Conservation (phyloP, 1,140 invertebrate species). For the Forficula auricularia region DNA sequence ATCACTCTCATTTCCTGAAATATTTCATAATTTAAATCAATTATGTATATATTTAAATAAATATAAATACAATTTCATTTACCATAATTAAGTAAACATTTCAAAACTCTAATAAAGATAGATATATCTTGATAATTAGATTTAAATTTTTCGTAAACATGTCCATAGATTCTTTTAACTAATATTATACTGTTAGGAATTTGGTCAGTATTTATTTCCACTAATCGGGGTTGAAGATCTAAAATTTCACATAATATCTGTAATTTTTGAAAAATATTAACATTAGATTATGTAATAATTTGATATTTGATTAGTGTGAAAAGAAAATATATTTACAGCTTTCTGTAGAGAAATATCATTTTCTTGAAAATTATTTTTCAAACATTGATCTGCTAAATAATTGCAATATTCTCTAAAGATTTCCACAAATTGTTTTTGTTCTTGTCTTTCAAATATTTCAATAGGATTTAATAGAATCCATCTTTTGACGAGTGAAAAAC, state of each 20-base stretch:
- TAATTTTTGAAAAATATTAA: constrained; percentile 1
- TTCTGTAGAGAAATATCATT: constrained; percentile 9
- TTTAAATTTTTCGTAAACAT: constrained; percentile 7
- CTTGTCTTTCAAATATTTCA: background rate
- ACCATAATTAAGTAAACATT: constrained; percentile 10
- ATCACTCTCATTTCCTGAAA: background rate
- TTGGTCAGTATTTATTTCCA: constrained; percentile 3
- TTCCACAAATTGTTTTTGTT: background rate
- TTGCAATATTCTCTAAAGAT: constrained; percentile 7
- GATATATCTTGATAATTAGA: constrained; percentile 9
- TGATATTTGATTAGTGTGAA: background rate
- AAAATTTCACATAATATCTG: constrained; percentile 11
- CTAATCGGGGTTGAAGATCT: constrained; percentile 7
- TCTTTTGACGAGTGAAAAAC: no score
- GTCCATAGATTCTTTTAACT: constrained; percentile 7
- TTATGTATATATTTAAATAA: background rate
- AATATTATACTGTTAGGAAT: constrained; percentile 1
- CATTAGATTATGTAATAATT: background rate
- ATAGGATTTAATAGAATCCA: no score
- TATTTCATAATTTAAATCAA: background rate
- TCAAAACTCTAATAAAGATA: constrained; percentile 5
- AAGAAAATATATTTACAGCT: constrained; percentile 3
- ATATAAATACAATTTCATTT: background rate
- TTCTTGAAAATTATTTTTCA: constrained; percentile 2
- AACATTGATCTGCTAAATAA: constrained; percentile 8